Evolutionary conservation across 2,113 vertebrate genomes (phyloP).

Genomic region (Lophura nycthemera): DNA sequence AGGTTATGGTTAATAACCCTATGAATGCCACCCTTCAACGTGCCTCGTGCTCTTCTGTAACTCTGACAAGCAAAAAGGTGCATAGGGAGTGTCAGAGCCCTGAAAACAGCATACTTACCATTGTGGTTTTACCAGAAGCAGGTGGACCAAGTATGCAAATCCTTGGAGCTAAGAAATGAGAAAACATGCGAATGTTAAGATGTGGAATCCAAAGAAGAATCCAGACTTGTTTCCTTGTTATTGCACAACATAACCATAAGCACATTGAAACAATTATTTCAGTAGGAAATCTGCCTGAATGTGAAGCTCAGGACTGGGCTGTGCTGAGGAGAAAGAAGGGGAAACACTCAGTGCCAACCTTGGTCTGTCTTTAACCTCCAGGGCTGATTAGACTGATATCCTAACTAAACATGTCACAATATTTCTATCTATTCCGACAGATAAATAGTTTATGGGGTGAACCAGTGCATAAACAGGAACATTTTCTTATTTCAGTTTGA

Average conservation of each 20-base stretch:
- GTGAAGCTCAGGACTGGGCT: background rate
- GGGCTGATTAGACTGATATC: conserved; percentile 5
- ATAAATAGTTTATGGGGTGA: background rate
- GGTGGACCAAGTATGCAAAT: conserved; percentile 87
- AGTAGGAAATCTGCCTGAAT: background rate
- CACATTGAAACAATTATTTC: background rate
- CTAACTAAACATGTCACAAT: background rate
- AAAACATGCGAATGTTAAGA: conserved; percentile 44
- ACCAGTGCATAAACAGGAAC: background rate
- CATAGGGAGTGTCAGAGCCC: background rate
- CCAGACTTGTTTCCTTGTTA: background rate
- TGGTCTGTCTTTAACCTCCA: conserved; percentile 11
- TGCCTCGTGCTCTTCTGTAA: background rate
- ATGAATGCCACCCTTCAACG: background rate
- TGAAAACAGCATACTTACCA: conserved; percentile 75
- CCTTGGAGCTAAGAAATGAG: conserved; percentile 75
- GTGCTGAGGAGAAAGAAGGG: background rate
- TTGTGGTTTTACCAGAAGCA: conserved; percentile 84
- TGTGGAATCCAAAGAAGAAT: background rate
- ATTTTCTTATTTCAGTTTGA: background rate
- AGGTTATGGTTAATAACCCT: background rate
- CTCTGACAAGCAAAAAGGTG: background rate
- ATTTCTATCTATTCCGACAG: background rate
- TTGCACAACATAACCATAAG: background rate
- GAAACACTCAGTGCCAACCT: background rate